Conservation (phyloP, 64 coral and sea anemone genomes). For the Cladopsammia gracilis region DNA sequence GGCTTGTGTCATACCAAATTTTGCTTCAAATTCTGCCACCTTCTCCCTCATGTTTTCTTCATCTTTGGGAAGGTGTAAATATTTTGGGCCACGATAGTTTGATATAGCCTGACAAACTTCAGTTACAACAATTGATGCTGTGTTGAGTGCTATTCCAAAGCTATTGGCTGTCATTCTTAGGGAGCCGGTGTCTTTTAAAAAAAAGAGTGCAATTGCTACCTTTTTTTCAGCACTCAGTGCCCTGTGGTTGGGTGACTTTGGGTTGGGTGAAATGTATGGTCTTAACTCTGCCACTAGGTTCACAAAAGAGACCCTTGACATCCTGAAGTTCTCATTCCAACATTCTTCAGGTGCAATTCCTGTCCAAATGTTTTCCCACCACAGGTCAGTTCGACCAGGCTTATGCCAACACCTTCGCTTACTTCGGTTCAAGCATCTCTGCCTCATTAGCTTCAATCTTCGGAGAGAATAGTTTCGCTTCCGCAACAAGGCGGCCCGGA, state of each 20-base stretch:
- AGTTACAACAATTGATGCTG: conserved; percentile 7
- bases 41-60: not conserved
- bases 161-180: conserved; percentile 54
- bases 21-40: not conserved
- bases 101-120: conserved; percentile 46
- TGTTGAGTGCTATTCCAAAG: conserved; percentile 37
- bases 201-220: conserved; percentile 44
- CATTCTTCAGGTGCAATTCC: not conserved
- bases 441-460: conserved; percentile 8
- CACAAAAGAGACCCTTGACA: conserved; percentile 14
- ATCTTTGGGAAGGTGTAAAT: conserved; percentile 45
- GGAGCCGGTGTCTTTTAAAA: conserved; percentile 47
- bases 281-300: conserved; percentile 13
- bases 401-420: conserved; percentile 38
- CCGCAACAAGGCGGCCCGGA: not conserved
- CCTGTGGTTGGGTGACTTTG: not conserved
- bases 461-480: not conserved
- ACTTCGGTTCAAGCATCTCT: not conserved
- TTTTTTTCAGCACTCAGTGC: conserved; percentile 26
- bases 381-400: conserved; percentile 47
- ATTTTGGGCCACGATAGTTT: conserved; percentile 14
- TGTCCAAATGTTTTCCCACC: conserved; percentile 31
- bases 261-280: conserved; percentile 22
- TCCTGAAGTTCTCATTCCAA: conserved; percentile 41
- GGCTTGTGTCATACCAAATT: conserved; percentile 19